Evolutionary conservation across 1,140 invertebrate genomes (phyloP), one percentile per base, ranked within the genome.

Genomic region (Brachionus rotundiformis): DNA sequence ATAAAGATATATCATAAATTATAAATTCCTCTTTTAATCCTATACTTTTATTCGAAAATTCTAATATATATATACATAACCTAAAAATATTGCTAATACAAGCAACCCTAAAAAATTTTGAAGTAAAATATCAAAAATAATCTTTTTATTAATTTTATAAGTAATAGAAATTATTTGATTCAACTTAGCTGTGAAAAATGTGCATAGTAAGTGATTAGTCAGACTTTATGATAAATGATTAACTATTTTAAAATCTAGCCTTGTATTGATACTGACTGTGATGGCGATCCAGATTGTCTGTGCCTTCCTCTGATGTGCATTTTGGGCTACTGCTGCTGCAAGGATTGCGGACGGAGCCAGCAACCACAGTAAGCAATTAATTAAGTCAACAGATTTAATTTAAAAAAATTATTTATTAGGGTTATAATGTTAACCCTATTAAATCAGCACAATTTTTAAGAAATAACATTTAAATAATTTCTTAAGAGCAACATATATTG

Each of bases 211-310:
- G 29, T 16, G 5, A 11, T 16, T 36, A 8, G 8, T 68, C 16
- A 7, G 11, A 16, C n/a, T 68, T 68, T 33, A 36, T 68, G 2
- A 16, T n/a, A 2, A 16, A 16, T 33, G 16, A 3, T 0, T 2
- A 36, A 68, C 36, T 16, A 68, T 33, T 19, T 36, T 16, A 19
- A 16, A 8, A 16, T 39, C 36, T n/a, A 68, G 63, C 63, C 63
- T 7, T 68, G 63, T 68, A 19, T 68, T 25, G 76, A 79, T 23
- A n/a, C 54, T 36, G 76, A 79, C 25, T 79, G 76, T n/a, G 76
- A 79, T 79, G 76, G 76, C 7, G 76, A 79, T 41, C 59, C 76
- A 16, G 76, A 79, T 63, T 79, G 76, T 61, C 16, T 79, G 25
- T 79, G 76, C 29, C 31, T 79, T 5, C 76, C 76, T 25, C 31